Percentiles rank a stretch among this genome's conserved stretches.
These are phyloP conservation scores for Calliphora vomitoria DNA, from an alignment of 2,888 invertebrate genomes.

Conservation along the genomic window DNA sequence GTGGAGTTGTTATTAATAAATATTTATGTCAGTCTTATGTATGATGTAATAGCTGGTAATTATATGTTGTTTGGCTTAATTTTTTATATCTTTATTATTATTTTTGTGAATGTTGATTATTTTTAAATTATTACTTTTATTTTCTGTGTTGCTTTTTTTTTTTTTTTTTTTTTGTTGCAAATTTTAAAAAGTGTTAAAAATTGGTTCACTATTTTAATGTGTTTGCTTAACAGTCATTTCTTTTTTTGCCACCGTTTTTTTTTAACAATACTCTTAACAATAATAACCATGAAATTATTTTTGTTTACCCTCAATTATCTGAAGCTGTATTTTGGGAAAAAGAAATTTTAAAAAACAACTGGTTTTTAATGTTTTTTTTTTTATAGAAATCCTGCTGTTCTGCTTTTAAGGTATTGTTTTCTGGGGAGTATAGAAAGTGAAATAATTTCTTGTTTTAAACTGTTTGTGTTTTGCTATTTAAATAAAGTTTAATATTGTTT, in stretches of 20 bases:
- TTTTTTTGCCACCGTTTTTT: background rate
- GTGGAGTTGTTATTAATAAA: conserved; percentile 8
- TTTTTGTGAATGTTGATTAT: background rate
- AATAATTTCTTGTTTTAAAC: background rate
- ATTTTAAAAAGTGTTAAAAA: background rate
- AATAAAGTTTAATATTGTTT: background rate
- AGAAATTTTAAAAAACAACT: background rate
- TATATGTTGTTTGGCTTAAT: background rate
- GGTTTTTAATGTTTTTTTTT: background rate
- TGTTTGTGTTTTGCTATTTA: background rate
- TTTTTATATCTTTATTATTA: background rate
- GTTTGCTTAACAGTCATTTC: background rate
- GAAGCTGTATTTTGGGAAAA: background rate
- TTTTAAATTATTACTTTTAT: conserved; percentile 12
- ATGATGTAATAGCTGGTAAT: conserved; percentile 30
- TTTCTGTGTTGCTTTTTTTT: too few species aligned
- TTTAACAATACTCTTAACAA: background rate
- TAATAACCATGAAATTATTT: conserved; percentile 46
- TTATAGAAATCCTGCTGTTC: background rate
- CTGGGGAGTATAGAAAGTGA: background rate
- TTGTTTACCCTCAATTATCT: conserved; percentile 2
- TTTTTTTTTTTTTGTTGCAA: background rate
- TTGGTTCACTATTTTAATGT: conserved; percentile 1
- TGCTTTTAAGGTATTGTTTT: background rate
- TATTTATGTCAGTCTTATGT: conserved; percentile 32